phyloP scores from a whole-genome alignment of 2,888 invertebrate genomes.

The Trisateles emortualis region DNA sequence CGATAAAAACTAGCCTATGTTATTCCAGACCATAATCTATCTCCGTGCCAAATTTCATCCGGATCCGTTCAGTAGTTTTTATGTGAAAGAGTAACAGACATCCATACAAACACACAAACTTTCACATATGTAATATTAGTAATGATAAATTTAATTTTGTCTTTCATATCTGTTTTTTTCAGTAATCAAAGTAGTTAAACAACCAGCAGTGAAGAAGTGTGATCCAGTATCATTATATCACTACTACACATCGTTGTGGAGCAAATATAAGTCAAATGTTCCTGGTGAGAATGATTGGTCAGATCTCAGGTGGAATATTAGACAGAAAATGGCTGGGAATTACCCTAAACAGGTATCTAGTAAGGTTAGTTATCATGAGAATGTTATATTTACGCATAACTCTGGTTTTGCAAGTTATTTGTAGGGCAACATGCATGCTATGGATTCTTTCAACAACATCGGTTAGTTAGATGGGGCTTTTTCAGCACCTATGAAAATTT shows the following conservation, averaged over 20 bases:
- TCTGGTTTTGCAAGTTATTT: no score
- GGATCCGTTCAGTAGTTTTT: no score
- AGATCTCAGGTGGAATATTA: constrained; percentile 90
- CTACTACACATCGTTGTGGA: constrained; percentile 91
- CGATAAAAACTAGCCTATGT: no score
- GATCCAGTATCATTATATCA: constrained; percentile 93
- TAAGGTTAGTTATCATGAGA: constrained; percentile 51
- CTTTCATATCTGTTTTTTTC: constrained; percentile 41
- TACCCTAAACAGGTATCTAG: constrained; percentile 46
- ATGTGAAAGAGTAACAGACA: no score
- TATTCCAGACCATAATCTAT: no score
- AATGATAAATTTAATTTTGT: not conserved
- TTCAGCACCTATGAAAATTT: no score
- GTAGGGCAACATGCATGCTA: no score
- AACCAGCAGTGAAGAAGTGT: constrained; percentile 79
- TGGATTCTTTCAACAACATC: no score
- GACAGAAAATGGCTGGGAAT: constrained; percentile 89
- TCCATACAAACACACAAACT: no score
- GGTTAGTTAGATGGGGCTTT: no score
- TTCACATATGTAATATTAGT: no score
- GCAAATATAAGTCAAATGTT: constrained; percentile 89
- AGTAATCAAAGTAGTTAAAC: constrained; percentile 88
- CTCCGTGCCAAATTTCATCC: no score
- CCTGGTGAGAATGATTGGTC: constrained; percentile 91
- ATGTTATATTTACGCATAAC: not conserved